These are phyloP conservation scores for Diprion similis DNA, from an alignment of 1,140 invertebrate genomes.

Conservation along the genomic window DNA sequence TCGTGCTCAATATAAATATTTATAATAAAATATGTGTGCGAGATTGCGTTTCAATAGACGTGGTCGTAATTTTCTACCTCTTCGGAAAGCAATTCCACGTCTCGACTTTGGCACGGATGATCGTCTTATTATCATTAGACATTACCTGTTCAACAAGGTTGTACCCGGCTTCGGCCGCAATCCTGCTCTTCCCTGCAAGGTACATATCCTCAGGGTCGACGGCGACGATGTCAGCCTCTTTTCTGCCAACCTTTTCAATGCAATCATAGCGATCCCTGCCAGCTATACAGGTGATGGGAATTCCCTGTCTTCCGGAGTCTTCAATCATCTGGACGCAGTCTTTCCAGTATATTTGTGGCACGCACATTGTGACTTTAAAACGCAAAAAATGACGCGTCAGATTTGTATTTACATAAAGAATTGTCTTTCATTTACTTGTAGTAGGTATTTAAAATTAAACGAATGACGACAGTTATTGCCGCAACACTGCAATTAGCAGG, in stretches of 20 bases:
- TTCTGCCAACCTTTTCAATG: slow-evolving; percentile 73
- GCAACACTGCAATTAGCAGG: too few species aligned
- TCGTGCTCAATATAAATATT: too few species aligned
- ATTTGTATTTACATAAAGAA: too few species aligned
- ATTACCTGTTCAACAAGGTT: slow-evolving; percentile 73
- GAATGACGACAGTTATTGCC: too few species aligned
- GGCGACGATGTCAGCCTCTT: slow-evolving; percentile 80
- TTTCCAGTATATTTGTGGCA: slow-evolving; percentile 67
- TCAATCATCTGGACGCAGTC: slow-evolving; percentile 71
- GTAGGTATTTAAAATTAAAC: too few species aligned
- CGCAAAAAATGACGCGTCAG: neutral
- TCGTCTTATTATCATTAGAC: too few species aligned
- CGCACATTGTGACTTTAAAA: slow-evolving; percentile 73
- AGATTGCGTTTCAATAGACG: too few species aligned
- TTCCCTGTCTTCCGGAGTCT: slow-evolving; percentile 68
- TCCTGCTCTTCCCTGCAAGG: slow-evolving; percentile 73
- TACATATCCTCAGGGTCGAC: slow-evolving; percentile 87
- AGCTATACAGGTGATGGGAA: slow-evolving; percentile 69
- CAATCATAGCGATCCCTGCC: slow-evolving; percentile 79
- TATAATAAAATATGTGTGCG: too few species aligned
- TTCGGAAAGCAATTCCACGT: too few species aligned
- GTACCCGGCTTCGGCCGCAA: slow-evolving; percentile 70
- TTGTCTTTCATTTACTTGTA: too few species aligned
- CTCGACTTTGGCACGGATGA: too few species aligned
- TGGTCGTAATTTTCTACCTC: too few species aligned